Conservation (phyloP, 2,797 vertebrate species). For the Clamator glandarius region DNA sequence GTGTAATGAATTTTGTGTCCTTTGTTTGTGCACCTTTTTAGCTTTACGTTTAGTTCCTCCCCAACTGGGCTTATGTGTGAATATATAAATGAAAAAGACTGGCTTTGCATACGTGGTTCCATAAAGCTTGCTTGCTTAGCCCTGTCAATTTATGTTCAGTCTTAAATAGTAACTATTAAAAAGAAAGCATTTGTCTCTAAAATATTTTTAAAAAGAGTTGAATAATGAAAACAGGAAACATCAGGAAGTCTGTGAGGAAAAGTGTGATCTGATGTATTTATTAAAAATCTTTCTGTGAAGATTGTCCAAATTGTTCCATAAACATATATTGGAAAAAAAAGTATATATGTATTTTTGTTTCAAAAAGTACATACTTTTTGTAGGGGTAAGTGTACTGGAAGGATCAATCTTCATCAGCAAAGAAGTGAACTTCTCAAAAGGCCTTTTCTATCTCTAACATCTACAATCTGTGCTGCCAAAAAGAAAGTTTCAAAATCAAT, state of each 20-base stretch:
- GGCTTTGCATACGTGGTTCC: background rate
- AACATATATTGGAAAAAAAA: background rate
- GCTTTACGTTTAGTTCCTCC: background rate
- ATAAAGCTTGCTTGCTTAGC: background rate
- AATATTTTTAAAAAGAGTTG: background rate
- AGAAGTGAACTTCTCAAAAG: background rate
- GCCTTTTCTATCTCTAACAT: background rate
- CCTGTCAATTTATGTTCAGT: background rate
- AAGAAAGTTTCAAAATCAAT: background rate
- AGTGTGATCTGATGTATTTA: background rate
- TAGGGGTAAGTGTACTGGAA: background rate
- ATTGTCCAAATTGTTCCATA: background rate
- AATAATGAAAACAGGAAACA: background rate
- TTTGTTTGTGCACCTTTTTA: background rate
- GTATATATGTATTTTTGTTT: background rate
- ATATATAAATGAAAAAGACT: background rate
- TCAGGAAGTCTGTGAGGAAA: background rate
- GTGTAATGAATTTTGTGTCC: background rate
- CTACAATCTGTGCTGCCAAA: background rate
- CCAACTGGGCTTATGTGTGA: background rate
- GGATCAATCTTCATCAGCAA: background rate
- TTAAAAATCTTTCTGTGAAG: background rate
- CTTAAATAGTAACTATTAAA: background rate
- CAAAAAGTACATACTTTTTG: too few species aligned
- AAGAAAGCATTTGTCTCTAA: background rate